Evolutionary conservation across 2,113 vertebrate species (phyloP).

Genomic region (Oreochromis spilurus): DNA sequence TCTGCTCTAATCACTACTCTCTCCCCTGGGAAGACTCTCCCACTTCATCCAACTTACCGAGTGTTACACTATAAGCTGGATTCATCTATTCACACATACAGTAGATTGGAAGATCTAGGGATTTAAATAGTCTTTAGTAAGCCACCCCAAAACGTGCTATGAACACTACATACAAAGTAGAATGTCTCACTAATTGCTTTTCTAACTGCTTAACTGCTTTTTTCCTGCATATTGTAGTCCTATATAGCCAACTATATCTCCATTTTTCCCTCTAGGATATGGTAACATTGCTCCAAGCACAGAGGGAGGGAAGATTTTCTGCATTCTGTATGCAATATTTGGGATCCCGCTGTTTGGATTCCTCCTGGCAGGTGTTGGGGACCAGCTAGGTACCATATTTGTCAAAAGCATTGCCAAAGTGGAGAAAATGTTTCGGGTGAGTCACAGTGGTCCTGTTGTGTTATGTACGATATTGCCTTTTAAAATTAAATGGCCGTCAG

Average conservation of each 20-base stretch:
- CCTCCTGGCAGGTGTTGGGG: slow-evolving; percentile 92
- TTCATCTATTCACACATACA: neutral
- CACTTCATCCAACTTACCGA: neutral
- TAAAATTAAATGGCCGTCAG: fast-evolving
- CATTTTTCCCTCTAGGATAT: slow-evolving; percentile 75
- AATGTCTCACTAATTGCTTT: neutral
- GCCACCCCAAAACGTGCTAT: neutral
- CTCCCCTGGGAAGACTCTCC: neutral
- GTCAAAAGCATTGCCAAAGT: slow-evolving; percentile 93
- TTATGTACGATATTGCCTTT: neutral
- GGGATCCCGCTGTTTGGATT: slow-evolving; percentile 96
- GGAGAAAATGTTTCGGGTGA: slow-evolving; percentile 95
- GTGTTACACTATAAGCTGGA: neutral
- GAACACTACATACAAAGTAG: neutral
- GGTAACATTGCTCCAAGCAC: slow-evolving; percentile 96
- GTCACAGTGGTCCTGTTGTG: slow-evolving; percentile 14
- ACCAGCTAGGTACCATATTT: slow-evolving; percentile 97
- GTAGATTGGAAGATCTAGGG: neutral
- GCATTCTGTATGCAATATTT: slow-evolving; percentile 95
- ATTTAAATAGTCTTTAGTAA: neutral
- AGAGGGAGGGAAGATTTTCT: slow-evolving; percentile 94
- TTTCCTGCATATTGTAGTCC: neutral
- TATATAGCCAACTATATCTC: neutral
- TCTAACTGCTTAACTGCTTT: neutral
- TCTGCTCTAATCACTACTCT: neutral